phyloP scores from a whole-genome alignment of 2,113 vertebrate species.

The Alosa alosa region DNA sequence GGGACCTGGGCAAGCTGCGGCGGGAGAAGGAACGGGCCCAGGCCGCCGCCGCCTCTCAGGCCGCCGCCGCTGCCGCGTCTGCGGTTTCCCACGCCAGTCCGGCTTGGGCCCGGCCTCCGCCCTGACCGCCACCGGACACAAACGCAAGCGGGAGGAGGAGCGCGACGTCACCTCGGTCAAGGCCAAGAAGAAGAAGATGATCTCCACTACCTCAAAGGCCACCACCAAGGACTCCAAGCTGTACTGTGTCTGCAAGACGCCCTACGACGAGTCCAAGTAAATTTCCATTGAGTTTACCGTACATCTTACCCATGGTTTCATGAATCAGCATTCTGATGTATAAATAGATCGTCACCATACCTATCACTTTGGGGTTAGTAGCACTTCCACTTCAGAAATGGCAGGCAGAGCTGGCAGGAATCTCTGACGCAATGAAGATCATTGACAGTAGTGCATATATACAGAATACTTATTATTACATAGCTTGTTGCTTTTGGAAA shows the following conservation, averaged over 20 bases:
- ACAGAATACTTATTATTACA: background rate
- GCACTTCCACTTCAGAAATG: too few species aligned
- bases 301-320: background rate
- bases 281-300: background rate
- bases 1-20: conserved; percentile 83
- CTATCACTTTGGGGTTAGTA: too few species aligned
- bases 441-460: too few species aligned
- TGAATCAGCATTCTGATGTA: background rate
- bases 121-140: conserved; percentile 71
- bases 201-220: conserved; percentile 96
- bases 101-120: conserved; percentile 11
- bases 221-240: conserved; percentile 96
- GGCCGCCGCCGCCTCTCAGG: conserved; percentile 70
- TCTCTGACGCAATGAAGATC: background rate
- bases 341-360: background rate
- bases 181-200: conserved; percentile 98
- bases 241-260: conserved; percentile 98
- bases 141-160: conserved; percentile 92
- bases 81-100: background rate
- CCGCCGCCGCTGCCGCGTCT: background rate
- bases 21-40: conserved; percentile 86
- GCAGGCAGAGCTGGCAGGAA: background rate
- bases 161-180: conserved; percentile 71
- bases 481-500: background rate
- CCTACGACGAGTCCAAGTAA: conserved; percentile 98